Evolutionary conservation across 2,113 vertebrate species (phyloP), one percentile per base, ranked within the genome.

Genomic region (Arvicanthis niloticus): DNA sequence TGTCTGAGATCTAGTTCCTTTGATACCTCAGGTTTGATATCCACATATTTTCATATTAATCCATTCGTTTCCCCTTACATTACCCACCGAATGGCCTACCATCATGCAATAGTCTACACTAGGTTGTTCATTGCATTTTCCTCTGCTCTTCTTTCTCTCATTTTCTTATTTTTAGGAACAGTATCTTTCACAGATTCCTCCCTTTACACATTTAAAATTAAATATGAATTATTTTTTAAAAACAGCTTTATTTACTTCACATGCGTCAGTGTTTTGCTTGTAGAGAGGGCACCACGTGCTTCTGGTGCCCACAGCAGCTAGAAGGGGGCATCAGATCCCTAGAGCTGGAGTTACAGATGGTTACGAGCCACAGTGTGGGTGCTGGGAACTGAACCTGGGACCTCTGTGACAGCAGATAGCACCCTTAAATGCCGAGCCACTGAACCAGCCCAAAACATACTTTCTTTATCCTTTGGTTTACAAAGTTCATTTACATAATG

Each of bases 161-260:
- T 93, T 72, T 88, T 42, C 60, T 80, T 92, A 42, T 87, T 93
- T 80, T 89, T 9, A n/a, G 67, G 53, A n/a, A 37, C 7, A 88
- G 68, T 72, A 58, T 26, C 45, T 34, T 70, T 65, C 24, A 42
- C 65, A 51, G n/a, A 67, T 21, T 76, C 24, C 58, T 4, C 24
- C 58, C 26, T 65, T 40, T 65, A 31, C 40, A 45, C 62, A 68
- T 22, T 76, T 88, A 60, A 95, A 90, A 67, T 68, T 60, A 78
- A 94, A 89, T 48, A 85, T 53, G 45, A 5, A 42, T 65, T 78
- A 85, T 45, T 88, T 91, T 34, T 81, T 62, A 10, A 85, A 60
- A 85, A 31, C 40, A 45, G n/a, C 67, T 34, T 67, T 13, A 9
- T 42, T 62, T 85, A 31, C 34, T 86, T 86, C 34, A 45, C 10